Conservation (phyloP, 92 coral and sea anemone genomes). For the Montipora capitata region DNA sequence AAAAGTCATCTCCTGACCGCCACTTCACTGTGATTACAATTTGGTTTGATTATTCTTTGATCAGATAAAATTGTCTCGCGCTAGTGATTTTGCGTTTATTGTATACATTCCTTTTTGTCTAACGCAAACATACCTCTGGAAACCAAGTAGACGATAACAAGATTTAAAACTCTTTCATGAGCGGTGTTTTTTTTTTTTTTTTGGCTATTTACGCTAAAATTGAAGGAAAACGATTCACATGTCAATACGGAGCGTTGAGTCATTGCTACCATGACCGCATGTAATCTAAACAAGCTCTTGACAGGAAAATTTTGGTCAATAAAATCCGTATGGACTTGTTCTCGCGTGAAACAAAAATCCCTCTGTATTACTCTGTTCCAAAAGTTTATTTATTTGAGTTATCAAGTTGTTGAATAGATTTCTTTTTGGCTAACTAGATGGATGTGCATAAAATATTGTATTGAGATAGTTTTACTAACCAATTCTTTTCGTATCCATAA, state of each 20-base stretch:
- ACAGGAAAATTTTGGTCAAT: background rate
- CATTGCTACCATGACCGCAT: slow-evolving; percentile 14
- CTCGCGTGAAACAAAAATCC: background rate
- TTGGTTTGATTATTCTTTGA: background rate
- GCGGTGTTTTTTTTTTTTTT: background rate
- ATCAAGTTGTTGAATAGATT: background rate
- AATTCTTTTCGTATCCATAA: slow-evolving; percentile 94
- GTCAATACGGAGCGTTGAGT: background rate
- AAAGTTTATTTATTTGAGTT: background rate
- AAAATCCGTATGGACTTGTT: slow-evolving; percentile 10
- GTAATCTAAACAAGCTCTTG: slow-evolving; percentile 29
- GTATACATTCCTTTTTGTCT: background rate
- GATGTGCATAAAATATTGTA: no score
- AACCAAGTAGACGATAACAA: background rate
- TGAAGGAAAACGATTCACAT: background rate
- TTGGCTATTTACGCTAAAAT: no score
- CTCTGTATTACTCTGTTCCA: background rate
- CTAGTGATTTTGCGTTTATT: background rate
- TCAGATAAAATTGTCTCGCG: slow-evolving; percentile 34
- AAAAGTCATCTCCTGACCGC: background rate
- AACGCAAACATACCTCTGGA: background rate
- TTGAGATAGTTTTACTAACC: slow-evolving; percentile 65
- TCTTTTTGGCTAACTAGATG: background rate
- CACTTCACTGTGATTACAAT: background rate
- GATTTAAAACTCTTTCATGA: no score